These are phyloP conservation scores for Coilia nasus DNA, from an alignment of 2,797 vertebrate species.

Conservation along the genomic window DNA sequence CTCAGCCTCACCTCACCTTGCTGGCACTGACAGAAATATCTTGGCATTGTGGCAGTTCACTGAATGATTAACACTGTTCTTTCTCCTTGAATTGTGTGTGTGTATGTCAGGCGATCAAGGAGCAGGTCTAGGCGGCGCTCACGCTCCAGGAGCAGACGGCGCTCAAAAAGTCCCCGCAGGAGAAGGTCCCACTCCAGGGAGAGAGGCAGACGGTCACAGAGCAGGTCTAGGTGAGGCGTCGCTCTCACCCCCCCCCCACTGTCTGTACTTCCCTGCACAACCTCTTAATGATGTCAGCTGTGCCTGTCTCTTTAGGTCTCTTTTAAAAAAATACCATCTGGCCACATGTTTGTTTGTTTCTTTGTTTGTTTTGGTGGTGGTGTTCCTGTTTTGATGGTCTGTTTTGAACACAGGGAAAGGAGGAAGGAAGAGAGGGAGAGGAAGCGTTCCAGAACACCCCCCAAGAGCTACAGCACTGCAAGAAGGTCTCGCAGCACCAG, in stretches of 20 bases:
- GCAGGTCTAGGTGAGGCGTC: constrained; percentile 81
- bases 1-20: neutral
- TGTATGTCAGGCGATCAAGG: constrained; percentile 78
- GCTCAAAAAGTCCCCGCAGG: constrained; percentile 90
- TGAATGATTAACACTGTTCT: neutral
- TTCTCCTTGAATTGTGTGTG: constrained; percentile 6
- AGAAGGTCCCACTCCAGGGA: constrained; percentile 87
- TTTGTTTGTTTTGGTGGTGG: too few relatives aligned
- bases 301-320: neutral
- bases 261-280: neutral
- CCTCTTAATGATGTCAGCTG: neutral
- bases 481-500: constrained; percentile 89
- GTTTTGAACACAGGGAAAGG: constrained; percentile 79
- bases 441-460: constrained; percentile 93
- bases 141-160: constrained; percentile 84
- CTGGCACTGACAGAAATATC: neutral
- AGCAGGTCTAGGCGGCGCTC: constrained; percentile 89
- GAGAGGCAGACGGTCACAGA: constrained; percentile 80
- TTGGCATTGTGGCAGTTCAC: neutral
- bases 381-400: neutral
- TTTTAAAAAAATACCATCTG: neutral
- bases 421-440: constrained; percentile 92
- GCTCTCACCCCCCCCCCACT: neutral
- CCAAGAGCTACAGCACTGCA: constrained; percentile 96
- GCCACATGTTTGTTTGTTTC: neutral